Percentiles rank a stretch among this genome's conserved stretches.
phyloP scores from a whole-genome alignment of 2,888 invertebrate genomes.

The Hirtodrosophila trivittata region DNA sequence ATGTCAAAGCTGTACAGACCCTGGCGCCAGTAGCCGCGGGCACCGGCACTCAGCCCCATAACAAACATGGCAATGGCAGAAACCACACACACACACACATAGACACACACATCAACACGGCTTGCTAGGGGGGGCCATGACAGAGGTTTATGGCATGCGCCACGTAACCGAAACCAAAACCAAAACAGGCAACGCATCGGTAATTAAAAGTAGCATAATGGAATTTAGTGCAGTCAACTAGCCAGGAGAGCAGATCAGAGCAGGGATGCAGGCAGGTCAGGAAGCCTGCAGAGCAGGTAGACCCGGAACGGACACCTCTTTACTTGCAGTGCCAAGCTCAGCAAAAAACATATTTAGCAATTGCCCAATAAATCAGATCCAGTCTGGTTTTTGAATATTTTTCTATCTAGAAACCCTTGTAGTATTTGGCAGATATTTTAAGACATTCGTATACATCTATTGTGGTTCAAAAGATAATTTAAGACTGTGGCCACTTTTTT shows the following conservation, averaged over 20 bases:
- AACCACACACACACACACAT: slow-evolving; percentile 45
- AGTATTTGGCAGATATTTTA: too few species aligned
- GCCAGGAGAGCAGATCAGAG: background rate
- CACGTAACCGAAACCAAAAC: slow-evolving; percentile 66
- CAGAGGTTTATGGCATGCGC: slow-evolving; percentile 71
- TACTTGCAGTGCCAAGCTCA: too few species aligned
- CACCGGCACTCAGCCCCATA: slow-evolving; percentile 67
- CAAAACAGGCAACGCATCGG: slow-evolving; percentile 58
- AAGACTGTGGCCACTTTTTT: too few species aligned
- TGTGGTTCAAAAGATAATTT: too few species aligned
- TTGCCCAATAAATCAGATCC: too few species aligned
- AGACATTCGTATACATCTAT: too few species aligned
- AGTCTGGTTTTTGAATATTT: too few species aligned
- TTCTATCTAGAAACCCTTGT: too few species aligned
- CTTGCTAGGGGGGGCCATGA: slow-evolving; percentile 14
- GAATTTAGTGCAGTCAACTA: slow-evolving; percentile 47
- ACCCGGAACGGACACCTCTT: too few species aligned
- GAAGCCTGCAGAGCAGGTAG: background rate
- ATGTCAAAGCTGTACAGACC: slow-evolving; percentile 55
- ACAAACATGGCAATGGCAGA: slow-evolving; percentile 53
- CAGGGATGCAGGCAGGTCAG: slow-evolving; percentile 3
- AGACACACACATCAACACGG: slow-evolving; percentile 1
- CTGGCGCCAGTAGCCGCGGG: slow-evolving; percentile 62
- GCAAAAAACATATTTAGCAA: too few species aligned
- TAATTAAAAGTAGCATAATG: slow-evolving; percentile 68